Evolutionary conservation across 1,140 invertebrate species (phyloP), one percentile per base, ranked within the genome.

Genomic region (Plutomurus gul): DNA sequence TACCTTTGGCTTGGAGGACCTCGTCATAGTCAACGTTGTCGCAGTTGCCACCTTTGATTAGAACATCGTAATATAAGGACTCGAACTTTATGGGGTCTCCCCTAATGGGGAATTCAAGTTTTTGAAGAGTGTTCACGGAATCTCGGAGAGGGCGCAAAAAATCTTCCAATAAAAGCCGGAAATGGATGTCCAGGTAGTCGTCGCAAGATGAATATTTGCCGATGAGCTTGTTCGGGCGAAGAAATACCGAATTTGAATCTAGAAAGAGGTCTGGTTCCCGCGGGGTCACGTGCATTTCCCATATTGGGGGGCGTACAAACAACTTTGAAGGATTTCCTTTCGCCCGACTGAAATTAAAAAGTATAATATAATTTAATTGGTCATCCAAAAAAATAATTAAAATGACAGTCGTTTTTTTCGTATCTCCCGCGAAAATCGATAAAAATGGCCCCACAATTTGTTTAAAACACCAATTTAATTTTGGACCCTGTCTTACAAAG

Each of bases 141-240:
- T 88, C 87, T 7, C 90, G 84, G 40, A 93, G 82, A 2, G 91
- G 91, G 0, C 85, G 84, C 43, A 90, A 87, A 86, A 92, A 92
- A 86, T 95, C 94, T 85, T 90, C 90, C 25, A 89, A 82, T 10
- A 90, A 82, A 0, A 90, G 84, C 5, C 89, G 85, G 81, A 89
- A 90, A 82, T 90, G 89, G 3, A 89, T 85, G 81, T 90, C 90
- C 30, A 90, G 82, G 82, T 90, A 90, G 75, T 89, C 86, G 11
- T 89, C 85, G 1, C 85, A 75, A 80, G 86, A 83, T 8, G 84
- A 77, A 84, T 89, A 90, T 6, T 77, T 75, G 4, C 88, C 88
- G 20, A 85, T 65, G 3, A 85, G 81, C 47, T 86, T 86, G 80
- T 88, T 89, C 33, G 84, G 83, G 11, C 87, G 81, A 2, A 90